phyloP scores from a whole-genome alignment of 2,797 vertebrate genomes.

The Heterohyrax brucei region DNA sequence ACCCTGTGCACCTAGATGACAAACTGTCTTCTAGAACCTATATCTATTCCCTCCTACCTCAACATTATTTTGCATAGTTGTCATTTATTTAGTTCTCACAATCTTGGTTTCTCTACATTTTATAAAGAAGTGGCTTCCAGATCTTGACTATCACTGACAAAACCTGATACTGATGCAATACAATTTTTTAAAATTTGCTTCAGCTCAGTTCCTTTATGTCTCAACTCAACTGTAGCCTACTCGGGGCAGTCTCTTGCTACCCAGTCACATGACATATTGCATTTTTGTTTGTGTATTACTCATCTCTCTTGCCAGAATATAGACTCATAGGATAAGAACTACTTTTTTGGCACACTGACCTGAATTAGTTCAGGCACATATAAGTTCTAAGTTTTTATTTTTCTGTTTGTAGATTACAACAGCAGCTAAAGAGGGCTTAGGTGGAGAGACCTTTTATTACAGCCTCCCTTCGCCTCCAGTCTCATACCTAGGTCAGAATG shows the following conservation, averaged over 20 bases:
- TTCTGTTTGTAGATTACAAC: slow-evolving; percentile 12
- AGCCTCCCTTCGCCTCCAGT: background rate
- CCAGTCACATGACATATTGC: background rate
- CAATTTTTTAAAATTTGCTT: background rate
- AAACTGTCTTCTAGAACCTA: background rate
- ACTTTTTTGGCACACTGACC: background rate
- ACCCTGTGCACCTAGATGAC: background rate
- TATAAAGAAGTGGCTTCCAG: background rate
- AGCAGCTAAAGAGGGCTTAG: background rate
- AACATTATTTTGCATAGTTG: slow-evolving; percentile 9
- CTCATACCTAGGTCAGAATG: slow-evolving; percentile 23
- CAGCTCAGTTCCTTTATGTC: background rate
- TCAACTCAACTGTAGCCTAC: background rate
- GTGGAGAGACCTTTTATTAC: background rate
- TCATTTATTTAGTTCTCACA: background rate
- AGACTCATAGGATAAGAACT: background rate
- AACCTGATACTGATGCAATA: background rate
- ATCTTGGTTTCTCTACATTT: background rate
- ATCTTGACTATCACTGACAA: background rate
- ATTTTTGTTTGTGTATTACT: background rate
- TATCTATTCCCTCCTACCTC: background rate
- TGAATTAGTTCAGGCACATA: background rate
- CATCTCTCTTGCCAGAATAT: background rate
- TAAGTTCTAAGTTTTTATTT: slow-evolving; percentile 5
- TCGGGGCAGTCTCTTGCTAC: background rate